phyloP scores from a whole-genome alignment of 2,888 invertebrate genomes.

The Caenorhabditis sinica region DNA sequence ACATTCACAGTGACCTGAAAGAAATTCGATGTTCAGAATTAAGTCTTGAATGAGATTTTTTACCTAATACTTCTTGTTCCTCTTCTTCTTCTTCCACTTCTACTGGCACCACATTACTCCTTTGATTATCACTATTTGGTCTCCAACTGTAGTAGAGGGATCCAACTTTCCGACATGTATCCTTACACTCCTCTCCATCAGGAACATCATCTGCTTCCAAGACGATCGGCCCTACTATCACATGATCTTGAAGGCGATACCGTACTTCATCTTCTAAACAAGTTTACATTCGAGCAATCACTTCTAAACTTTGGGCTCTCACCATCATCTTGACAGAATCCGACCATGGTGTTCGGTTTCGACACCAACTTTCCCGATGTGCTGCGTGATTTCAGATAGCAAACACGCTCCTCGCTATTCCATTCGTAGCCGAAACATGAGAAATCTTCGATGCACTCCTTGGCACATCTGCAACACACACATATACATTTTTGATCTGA shows the following conservation, averaged over 20 bases:
- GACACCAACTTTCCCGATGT: conserved; percentile 59
- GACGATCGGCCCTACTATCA: conserved; percentile 63
- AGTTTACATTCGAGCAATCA: conserved; percentile 62
- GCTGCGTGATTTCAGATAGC: conserved; percentile 69
- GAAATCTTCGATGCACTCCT: conserved; percentile 68
- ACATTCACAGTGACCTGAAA: conserved; percentile 58
- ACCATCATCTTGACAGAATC: conserved; percentile 72
- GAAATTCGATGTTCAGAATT: background rate
- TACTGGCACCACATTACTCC: conserved; percentile 36
- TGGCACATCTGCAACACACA: conserved; percentile 65
- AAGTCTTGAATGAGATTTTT: background rate
- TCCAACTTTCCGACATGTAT: conserved; percentile 44
- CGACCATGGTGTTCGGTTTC: conserved; percentile 65
- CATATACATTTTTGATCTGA: conserved; percentile 60
- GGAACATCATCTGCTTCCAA: conserved; percentile 57
- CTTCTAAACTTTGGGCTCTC: conserved; percentile 35
- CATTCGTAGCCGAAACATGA: conserved; percentile 72
- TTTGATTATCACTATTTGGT: conserved; percentile 46
- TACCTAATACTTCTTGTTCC: conserved; percentile 40
- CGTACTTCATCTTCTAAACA: conserved; percentile 69
- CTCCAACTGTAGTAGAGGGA: conserved; percentile 59
- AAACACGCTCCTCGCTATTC: conserved; percentile 54
- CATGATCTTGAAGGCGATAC: conserved; percentile 69
- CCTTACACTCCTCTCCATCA: conserved; percentile 67
- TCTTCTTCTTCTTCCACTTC: conserved; percentile 50